These are phyloP conservation scores for Stegastes partitus DNA, from an alignment of 2,113 vertebrate genomes.

Conservation along the genomic window DNA sequence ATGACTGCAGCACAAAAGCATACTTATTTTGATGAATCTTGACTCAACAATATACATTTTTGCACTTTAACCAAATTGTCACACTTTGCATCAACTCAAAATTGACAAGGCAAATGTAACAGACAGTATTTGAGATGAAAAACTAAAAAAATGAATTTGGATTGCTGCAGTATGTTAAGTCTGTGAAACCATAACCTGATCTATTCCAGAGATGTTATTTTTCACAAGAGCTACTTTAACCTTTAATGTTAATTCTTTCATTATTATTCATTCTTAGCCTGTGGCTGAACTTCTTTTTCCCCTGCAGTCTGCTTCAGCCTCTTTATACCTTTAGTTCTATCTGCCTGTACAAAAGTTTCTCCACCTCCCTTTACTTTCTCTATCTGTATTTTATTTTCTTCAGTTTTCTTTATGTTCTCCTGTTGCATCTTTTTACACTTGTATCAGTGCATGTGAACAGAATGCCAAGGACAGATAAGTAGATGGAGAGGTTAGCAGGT, in stretches of 20 bases:
- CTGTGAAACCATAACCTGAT: not conserved
- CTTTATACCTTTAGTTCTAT: not conserved
- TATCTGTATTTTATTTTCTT: not conserved
- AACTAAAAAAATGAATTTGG: not conserved
- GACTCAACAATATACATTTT: not conserved
- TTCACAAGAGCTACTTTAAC: conserved; percentile 9
- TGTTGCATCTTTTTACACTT: conserved; percentile 18
- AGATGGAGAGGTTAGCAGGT: conserved; percentile 44
- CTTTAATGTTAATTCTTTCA: conserved; percentile 39
- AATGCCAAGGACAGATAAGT: conserved; percentile 47
- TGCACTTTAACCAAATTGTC: not conserved
- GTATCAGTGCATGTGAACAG: conserved; percentile 25
- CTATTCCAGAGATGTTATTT: not conserved
- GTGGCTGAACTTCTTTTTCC: conserved; percentile 40
- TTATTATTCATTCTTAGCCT: conserved; percentile 28
- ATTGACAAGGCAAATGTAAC: not conserved
- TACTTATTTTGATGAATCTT: not conserved
- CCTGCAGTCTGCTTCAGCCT: not conserved
- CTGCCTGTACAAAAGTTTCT: not conserved
- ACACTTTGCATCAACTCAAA: not conserved
- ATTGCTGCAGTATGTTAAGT: not conserved
- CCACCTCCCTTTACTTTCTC: not conserved
- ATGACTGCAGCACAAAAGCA: not conserved
- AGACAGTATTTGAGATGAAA: not conserved
- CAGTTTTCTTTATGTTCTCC: not conserved